Evolutionary conservation across 2,888 invertebrate species (phyloP).

Genomic region (Melitaea athalia): DNA sequence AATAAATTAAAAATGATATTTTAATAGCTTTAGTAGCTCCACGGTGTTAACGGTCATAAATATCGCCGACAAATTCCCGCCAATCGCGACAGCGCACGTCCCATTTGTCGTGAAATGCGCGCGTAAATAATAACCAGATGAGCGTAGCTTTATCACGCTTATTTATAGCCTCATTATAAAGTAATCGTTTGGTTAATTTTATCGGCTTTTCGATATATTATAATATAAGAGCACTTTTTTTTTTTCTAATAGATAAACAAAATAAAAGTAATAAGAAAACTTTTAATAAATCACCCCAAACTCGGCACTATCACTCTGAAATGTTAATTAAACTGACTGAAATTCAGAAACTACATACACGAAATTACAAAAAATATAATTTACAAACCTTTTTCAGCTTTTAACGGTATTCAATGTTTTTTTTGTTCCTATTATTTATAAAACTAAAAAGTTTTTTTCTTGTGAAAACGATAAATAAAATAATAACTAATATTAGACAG

Average conservation of each 20-base stretch:
- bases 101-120: conserved; percentile 67
- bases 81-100: conserved; percentile 70
- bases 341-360: no score
- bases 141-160: conserved; percentile 68
- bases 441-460: no score
- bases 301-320: no score
- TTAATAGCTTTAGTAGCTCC: conserved; percentile 41
- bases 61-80: conserved; percentile 69
- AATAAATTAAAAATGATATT: not conserved
- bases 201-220: conserved; percentile 1
- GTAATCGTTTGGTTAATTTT: conserved; percentile 27
- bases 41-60: conserved; percentile 63
- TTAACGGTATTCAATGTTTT: no score
- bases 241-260: not conserved
- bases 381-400: no score
- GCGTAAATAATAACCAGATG: conserved; percentile 69
- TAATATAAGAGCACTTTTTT: not conserved
- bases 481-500: no score
- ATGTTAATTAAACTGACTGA: no score
- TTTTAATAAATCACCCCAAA: no score
- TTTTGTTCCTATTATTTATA: no score
- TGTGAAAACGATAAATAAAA: no score
- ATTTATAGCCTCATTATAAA: conserved; percentile 75
- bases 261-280: not conserved
- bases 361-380: no score